Base-by-base conservation (phyloP, 2,888 invertebrate species). In the Clitarchus hookeri region DNA sequence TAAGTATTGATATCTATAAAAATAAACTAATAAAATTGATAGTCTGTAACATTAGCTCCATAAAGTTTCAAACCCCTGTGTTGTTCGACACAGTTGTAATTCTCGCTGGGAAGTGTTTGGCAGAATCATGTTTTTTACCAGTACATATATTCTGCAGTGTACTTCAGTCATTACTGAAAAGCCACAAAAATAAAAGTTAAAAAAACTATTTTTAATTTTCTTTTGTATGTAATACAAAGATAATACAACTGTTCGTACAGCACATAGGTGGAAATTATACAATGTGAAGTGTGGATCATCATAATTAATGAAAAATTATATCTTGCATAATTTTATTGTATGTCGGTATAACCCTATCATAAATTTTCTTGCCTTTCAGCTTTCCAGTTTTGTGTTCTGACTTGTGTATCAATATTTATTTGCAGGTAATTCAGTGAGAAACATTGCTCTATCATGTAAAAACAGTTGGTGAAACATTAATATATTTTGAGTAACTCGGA, bases 401-500 rank as follows among this genome's bases (percentile, higher is more conserved):
- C 8, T 65, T 65, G n/a, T 23, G 65, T 65, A 65, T 65, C n/a
- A 65, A 65, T 23, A 65, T 23, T 65, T 65, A 8, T 65, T 23
- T 65, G 65, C 65, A 65, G 65, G 65, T 65, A n/a, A n/a, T 8
- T 65, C 65, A n/a, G 65, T 65, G 65, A 65, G 23, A n/a, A 48
- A 65, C n/a, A n/a, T 65, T 3, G 65, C 65, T 65, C 65, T 65
- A 65, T 65, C 65, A 65, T 65, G 65, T 65, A 65, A 65, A 65
- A 65, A 65, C 65, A 65, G 65, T 65, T 65, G 65, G 19, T 65
- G n/a, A 65, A 65, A 65, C 65, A 65, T 65, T 65, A 65, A 65
- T 65, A 65, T 65, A 65, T 65, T 65, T 65, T 65, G 65, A 65
- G 65, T 65, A 65, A 65, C n/a, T 65, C 48, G n/a, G n/a, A 65